phyloP scores from a whole-genome alignment of 2,888 invertebrate species.

The Colostygia pectinataria region DNA sequence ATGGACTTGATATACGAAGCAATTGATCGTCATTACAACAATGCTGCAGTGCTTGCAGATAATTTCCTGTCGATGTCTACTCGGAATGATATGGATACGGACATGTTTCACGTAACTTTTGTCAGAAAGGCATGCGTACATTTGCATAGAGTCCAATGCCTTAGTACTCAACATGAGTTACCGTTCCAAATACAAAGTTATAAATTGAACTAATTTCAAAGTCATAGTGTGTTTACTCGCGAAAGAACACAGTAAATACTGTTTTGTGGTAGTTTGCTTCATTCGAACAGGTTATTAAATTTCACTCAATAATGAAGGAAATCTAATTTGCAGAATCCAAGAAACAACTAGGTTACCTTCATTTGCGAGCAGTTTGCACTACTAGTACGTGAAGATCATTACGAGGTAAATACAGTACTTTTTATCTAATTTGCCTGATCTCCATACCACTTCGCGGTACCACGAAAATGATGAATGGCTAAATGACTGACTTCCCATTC shows the following conservation, averaged over 20 bases:
- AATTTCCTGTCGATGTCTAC: slow-evolving; percentile 40
- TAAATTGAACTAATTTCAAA: background rate
- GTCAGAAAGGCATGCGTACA: slow-evolving; percentile 15
- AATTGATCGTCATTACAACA: background rate
- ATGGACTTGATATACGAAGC: no score
- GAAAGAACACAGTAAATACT: slow-evolving; percentile 1
- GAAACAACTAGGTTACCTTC: slow-evolving; percentile 28
- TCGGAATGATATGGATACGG: slow-evolving; percentile 28
- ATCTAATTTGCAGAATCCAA: slow-evolving; percentile 30
- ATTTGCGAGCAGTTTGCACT: slow-evolving; percentile 28
- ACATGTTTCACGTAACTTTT: slow-evolving; percentile 25
- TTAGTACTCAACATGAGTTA: background rate
- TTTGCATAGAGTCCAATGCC: slow-evolving; percentile 29
- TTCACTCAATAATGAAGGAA: slow-evolving; percentile 32
- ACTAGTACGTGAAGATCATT: slow-evolving; percentile 26
- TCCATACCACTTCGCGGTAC: slow-evolving; percentile 25
- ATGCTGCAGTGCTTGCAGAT: slow-evolving; percentile 28
- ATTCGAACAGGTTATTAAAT: slow-evolving; percentile 26
- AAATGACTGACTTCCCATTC: slow-evolving; percentile 25
- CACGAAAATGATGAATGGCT: slow-evolving; percentile 32
- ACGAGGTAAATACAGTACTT: slow-evolving; percentile 25
- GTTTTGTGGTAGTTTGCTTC: slow-evolving; percentile 5
- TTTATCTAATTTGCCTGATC: slow-evolving; percentile 28
- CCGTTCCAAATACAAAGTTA: slow-evolving; percentile 1
- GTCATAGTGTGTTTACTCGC: slow-evolving; percentile 1